A percentile compares a stretch with the other conserved stretches of the same genome.
phyloP scores from a whole-genome alignment of 92 coral and sea anemone genomes.

The Palythoa heliodiscus region DNA sequence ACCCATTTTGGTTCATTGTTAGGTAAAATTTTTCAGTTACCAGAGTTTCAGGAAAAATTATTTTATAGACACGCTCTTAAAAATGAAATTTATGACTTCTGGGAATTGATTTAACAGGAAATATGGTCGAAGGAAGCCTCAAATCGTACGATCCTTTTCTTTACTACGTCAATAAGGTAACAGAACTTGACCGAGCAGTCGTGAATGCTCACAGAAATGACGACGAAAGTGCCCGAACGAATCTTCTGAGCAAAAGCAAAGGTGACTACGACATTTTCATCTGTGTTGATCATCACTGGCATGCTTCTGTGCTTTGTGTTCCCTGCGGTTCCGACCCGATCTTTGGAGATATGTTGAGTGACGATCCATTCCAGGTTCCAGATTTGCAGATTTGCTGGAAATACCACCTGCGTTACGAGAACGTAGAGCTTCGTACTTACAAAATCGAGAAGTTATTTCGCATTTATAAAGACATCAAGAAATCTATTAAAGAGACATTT shows the following conservation, averaged over 20 bases:
- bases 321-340: slow-evolving; percentile 55
- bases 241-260: slow-evolving; percentile 57
- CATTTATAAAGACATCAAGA: slow-evolving; percentile 63
- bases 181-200: slow-evolving; percentile 67
- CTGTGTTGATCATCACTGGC: slow-evolving; percentile 76
- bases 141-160: slow-evolving; percentile 78
- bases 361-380: slow-evolving; percentile 78
- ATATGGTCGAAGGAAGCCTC: slow-evolving; percentile 72
- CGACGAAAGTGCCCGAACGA: slow-evolving; percentile 45
- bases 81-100: background rate
- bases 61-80: too few relatives aligned
- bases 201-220: slow-evolving; percentile 61
- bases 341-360: slow-evolving; percentile 56
- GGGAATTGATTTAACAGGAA: slow-evolving; percentile 1
- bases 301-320: slow-evolving; percentile 77
- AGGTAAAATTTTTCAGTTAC: too few relatives aligned
- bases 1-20: too few relatives aligned
- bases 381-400: slow-evolving; percentile 60
- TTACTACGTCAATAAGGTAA: slow-evolving; percentile 76
- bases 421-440: slow-evolving; percentile 66
- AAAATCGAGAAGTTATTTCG: slow-evolving; percentile 66
- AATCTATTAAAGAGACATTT: slow-evolving; percentile 60
- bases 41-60: too few relatives aligned
- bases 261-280: slow-evolving; percentile 79
- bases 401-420: slow-evolving; percentile 73